Conservation (phyloP, 2,797 vertebrate species). For the Hylomyscus alleni region DNA sequence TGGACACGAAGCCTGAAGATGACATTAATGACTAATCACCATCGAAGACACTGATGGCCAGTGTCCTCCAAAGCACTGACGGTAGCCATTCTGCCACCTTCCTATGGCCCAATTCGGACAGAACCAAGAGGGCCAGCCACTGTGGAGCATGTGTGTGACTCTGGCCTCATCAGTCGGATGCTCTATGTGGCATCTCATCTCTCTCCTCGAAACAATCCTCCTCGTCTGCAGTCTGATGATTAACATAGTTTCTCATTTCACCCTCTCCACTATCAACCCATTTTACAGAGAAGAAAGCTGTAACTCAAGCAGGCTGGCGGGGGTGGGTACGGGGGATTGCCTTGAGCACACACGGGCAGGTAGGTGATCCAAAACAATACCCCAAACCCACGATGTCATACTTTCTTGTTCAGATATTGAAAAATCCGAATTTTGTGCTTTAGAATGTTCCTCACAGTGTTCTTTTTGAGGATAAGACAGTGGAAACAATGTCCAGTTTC, state of each 20-base stretch:
- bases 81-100: background rate
- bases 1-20: background rate
- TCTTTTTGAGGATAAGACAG: conserved; percentile 42
- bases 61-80: conserved; percentile 6
- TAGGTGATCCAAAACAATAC: background rate
- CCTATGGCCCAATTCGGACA: background rate
- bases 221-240: background rate
- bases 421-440: background rate
- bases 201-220: background rate
- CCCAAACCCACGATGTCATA: background rate
- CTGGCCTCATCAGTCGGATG: background rate
- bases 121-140: background rate
- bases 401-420: conserved; percentile 31
- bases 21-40: background rate
- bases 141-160: background rate
- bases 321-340: background rate
- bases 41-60: background rate
- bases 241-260: background rate
- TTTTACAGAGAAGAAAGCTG: conserved; percentile 33
- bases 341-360: background rate
- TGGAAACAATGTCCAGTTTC: background rate
- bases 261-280: background rate
- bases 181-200: background rate
- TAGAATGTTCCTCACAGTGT: conserved; percentile 15
- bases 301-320: background rate